Percentiles rank a stretch among this genome's conserved stretches.
These are phyloP conservation scores for Ctenicera cuprea DNA, from an alignment of 2,888 invertebrate species.

Conservation along the genomic window DNA sequence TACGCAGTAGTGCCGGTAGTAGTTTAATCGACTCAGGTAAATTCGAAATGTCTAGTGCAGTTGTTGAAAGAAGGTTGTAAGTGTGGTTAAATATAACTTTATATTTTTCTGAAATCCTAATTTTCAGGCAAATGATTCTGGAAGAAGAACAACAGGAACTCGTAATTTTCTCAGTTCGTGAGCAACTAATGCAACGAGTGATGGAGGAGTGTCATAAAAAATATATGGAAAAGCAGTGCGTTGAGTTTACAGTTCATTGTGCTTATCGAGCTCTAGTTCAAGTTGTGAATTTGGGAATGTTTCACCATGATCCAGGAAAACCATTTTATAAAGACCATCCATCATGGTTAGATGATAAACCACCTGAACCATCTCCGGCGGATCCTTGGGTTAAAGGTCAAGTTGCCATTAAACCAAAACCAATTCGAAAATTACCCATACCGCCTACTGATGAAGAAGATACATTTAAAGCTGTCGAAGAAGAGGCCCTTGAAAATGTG, in stretches of 20 bases:
- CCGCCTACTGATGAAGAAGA: not conserved
- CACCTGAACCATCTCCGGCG: constrained; percentile 36
- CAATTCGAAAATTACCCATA: not conserved
- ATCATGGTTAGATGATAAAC: constrained; percentile 35
- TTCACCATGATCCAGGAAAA: constrained; percentile 74
- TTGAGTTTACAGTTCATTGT: constrained; percentile 71
- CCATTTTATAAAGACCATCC: constrained; percentile 68
- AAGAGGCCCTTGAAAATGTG: not conserved
- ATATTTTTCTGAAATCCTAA: not conserved
- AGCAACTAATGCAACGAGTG: constrained; percentile 72
- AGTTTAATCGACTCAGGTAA: not conserved
- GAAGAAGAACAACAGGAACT: constrained; percentile 73
- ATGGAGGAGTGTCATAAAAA: constrained; percentile 67
- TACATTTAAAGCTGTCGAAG: not conserved
- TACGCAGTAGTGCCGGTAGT: not conserved
- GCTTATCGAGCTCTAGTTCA: constrained; percentile 72
- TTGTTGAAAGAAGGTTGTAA: constrained; percentile 19
- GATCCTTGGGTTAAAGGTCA: constrained; percentile 44
- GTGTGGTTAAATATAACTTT: not conserved
- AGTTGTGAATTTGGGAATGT: constrained; percentile 73
- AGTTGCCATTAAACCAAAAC: constrained; percentile 32
- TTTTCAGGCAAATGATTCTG: constrained; percentile 67
- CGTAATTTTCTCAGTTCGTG: constrained; percentile 71
- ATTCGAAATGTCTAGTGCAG: not conserved
- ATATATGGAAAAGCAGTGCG: constrained; percentile 72